A percentile compares a stretch with the other conserved stretches of the same genome.
Conservation (phyloP, 2,888 invertebrate genomes). For the Macaria notata region DNA sequence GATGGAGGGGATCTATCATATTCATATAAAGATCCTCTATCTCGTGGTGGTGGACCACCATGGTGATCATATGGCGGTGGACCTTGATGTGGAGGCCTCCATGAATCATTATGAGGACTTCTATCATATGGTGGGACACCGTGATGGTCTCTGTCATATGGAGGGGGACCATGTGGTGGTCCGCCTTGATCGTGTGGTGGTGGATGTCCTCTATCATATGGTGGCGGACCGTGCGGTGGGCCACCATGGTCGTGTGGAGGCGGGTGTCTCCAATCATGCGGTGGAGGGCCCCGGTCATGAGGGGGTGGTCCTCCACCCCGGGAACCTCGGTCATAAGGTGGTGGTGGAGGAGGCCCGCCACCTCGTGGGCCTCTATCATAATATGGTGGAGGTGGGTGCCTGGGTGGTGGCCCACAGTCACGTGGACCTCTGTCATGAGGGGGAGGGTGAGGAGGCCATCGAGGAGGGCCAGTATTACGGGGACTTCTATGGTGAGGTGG, state of each 20-base stretch:
- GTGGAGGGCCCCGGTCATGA: conserved; percentile 13
- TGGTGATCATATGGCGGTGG: not conserved
- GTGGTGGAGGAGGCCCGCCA: conserved; percentile 7
- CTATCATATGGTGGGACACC: conserved; percentile 1
- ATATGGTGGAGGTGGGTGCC: not conserved
- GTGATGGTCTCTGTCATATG: conserved; percentile 16
- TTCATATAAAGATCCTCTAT: conserved; percentile 1
- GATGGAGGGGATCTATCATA: not conserved
- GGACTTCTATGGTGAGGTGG: conserved; percentile 10
- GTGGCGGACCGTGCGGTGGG: conserved; percentile 20
- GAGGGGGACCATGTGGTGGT: conserved; percentile 14
- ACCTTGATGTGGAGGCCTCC: conserved; percentile 3
- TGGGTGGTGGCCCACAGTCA: no score
- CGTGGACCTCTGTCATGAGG: not conserved
- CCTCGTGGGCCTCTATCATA: not conserved
- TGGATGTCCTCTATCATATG: conserved; percentile 10
- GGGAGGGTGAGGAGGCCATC: not conserved
- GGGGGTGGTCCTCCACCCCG: conserved; percentile 22
- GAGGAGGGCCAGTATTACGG: no score
- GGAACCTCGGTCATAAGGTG: conserved; percentile 14
- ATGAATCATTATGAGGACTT: no score
- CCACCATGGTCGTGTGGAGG: conserved; percentile 10
- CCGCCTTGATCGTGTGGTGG: conserved; percentile 1
- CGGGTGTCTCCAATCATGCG: conserved; percentile 5
- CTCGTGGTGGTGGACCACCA: conserved; percentile 19